Conservation (phyloP, 2,797 vertebrate species). For the Rhinogobio ventralis region DNA sequence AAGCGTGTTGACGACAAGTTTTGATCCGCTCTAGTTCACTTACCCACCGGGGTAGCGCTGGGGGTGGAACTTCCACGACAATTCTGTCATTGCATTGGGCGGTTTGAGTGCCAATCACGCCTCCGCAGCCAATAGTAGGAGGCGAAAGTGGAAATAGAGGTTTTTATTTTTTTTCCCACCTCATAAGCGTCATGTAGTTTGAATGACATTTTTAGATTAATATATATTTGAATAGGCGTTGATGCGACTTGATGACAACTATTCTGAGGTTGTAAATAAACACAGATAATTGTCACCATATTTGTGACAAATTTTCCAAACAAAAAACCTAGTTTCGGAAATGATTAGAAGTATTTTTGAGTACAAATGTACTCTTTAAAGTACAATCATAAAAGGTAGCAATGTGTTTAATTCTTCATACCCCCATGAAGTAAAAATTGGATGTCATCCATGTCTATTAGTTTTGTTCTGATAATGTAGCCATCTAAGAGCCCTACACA, state of each 20-base stretch:
- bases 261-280: background rate
- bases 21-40: slow-evolving; percentile 70
- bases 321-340: background rate
- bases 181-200: background rate
- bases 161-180: background rate
- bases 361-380: background rate
- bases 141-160: background rate
- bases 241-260: background rate
- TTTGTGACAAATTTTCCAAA: background rate
- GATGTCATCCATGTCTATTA: background rate
- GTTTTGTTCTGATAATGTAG: background rate
- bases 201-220: background rate
- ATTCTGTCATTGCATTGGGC: slow-evolving; percentile 59
- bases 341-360: too few relatives aligned
- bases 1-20: slow-evolving; percentile 68
- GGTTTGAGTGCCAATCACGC: slow-evolving; percentile 48
- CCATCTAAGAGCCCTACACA: too few relatives aligned
- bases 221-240: slow-evolving; percentile 1
- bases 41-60: slow-evolving; percentile 57
- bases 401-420: background rate
- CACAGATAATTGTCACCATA: background rate
- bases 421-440: background rate
- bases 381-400: too few relatives aligned
- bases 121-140: slow-evolving; percentile 38
- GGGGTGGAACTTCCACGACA: slow-evolving; percentile 58